Evolutionary conservation across 2,113 vertebrate species (phyloP), one percentile per base, ranked within the genome.

Genomic region (Promerops cafer): DNA sequence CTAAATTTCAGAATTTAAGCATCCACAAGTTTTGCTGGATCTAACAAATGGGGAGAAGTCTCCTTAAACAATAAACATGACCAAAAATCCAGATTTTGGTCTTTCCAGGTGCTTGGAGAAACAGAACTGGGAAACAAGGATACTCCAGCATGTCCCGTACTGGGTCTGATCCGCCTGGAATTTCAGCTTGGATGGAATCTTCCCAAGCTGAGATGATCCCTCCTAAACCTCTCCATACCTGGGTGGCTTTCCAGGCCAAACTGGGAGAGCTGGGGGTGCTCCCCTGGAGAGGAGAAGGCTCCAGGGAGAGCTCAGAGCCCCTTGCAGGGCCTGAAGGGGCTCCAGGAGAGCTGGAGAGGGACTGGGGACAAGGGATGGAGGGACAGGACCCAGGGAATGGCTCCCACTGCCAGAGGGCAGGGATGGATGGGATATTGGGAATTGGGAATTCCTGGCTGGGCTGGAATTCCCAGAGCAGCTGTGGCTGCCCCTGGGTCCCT

Each of bases 181-280:
- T 20, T 33, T 16, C 56, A 31, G 39, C 52, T 12, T 27, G 69
- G 33, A 40, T 5, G 16, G 68, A 59, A 31, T 1, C 18, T 26
- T 27, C 44, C 27, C 17, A 3, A 60, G 30, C 49, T 24, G 13
- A 26, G 47, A 40, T 30, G 26, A 28, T 27, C 54, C 37, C 60
- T 59, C 42, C 68, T 31, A 3, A 69, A 47, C 23, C 35, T n/a
- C 68, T 50, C 64, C 14, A 50, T 0, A 7, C 21, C 22, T 9
- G 1, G 30, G 3, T 2, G n/a, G 16, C 23, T 57, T 44, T 28
- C 50, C 10, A 23, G 35, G 40, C 26, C 72, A 13, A 1, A 2
- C 50, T 66, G 77, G 77, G 40, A 56, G 40, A 66, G 19, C 26
- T 68, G 64, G 42, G 63, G 30, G 22, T 56, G 56, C 35, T 59